A percentile compares a stretch with the other conserved stretches of the same genome.
Conservation (phyloP, 2,113 vertebrate species). For the Siniperca chuatsi region DNA sequence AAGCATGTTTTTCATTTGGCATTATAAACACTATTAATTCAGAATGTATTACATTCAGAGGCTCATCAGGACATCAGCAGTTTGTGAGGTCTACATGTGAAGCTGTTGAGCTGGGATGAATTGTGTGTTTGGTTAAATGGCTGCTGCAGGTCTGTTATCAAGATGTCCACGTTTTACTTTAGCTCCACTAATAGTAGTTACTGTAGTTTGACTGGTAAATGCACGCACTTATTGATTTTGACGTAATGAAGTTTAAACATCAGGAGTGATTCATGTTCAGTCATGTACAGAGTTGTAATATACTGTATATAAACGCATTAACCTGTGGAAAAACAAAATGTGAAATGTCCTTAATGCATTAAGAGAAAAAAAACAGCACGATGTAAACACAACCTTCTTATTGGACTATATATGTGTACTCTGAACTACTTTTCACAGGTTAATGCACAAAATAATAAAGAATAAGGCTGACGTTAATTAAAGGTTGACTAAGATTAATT, state of each 20-base stretch:
- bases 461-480: slow-evolving; percentile 62
- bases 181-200: neutral
- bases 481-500: slow-evolving; percentile 76
- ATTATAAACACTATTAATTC: neutral
- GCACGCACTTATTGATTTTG: neutral
- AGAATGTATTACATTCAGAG: neutral
- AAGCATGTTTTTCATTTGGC: neutral
- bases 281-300: neutral
- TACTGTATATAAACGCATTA: neutral
- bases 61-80: neutral
- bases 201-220: neutral
- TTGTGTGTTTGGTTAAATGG: neutral
- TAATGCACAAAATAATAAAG: slow-evolving; percentile 39
- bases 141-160: neutral
- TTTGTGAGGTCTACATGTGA: neutral
- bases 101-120: neutral
- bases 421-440: slow-evolving; percentile 35
- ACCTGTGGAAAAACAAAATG: slow-evolving; percentile 23
- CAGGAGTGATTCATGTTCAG: neutral
- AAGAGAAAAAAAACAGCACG: neutral
- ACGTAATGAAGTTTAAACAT: slow-evolving; percentile 28
- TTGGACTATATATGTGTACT: neutral
- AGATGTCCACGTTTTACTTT: slow-evolving; percentile 10
- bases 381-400: neutral
- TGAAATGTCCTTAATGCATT: slow-evolving; percentile 3